Evolutionary conservation across 2,797 vertebrate species (phyloP).

Genomic region (Taenioides sp.): DNA sequence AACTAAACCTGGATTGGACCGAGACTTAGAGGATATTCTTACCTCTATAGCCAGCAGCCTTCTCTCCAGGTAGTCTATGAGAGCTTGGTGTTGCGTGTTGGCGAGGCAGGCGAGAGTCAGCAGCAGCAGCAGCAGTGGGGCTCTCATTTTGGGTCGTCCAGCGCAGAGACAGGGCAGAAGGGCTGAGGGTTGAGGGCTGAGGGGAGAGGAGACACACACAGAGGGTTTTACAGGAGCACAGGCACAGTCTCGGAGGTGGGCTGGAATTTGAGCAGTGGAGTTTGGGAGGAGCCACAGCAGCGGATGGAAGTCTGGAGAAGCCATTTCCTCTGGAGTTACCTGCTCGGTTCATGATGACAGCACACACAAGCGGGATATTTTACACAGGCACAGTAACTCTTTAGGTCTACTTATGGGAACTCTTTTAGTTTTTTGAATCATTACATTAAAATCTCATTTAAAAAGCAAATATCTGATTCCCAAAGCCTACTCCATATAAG

Average conservation of each 20-base stretch:
- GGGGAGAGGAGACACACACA: conserved; percentile 36
- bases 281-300: conserved; percentile 78
- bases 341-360: conserved; percentile 1
- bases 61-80: conserved; percentile 95
- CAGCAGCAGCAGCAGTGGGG: conserved; percentile 73
- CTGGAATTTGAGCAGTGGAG: conserved; percentile 78
- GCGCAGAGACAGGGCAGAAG: conserved; percentile 17
- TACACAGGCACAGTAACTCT: background rate
- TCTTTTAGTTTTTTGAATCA: background rate
- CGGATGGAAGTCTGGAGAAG: conserved; percentile 41
- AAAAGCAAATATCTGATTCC: too few species aligned
- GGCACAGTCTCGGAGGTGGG: conserved; percentile 65
- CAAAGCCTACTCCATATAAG: too few species aligned
- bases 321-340: conserved; percentile 11
- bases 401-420: background rate
- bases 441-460: too few species aligned
- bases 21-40: conserved; percentile 50
- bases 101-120: conserved; percentile 76
- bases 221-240: conserved; percentile 57
- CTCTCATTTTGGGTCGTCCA: conserved; percentile 66
- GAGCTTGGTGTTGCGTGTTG: conserved; percentile 84
- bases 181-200: conserved; percentile 19
- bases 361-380: background rate
- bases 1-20: background rate
- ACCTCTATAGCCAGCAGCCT: conserved; percentile 93